Conservation (phyloP, 1,140 invertebrate species). For the Drosophila murphyi region DNA sequence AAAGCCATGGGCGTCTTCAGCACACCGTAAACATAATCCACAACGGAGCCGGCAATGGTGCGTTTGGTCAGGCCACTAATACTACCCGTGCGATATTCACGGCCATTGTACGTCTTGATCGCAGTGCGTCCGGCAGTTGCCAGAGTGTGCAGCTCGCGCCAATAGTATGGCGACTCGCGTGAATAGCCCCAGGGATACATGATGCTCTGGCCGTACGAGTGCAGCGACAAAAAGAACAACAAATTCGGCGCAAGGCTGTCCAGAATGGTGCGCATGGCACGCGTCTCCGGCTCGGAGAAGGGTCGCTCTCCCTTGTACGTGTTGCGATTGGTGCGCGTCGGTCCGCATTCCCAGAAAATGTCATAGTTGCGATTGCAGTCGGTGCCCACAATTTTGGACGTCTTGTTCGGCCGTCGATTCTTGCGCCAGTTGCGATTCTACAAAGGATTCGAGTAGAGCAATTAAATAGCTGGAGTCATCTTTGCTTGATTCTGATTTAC, state of each 20-base stretch:
- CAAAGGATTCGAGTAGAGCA: no score
- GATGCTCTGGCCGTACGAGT: conserved; percentile 88
- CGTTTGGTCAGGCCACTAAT: conserved; percentile 84
- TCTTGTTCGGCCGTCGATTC: conserved; percentile 80
- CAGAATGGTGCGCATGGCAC: conserved; percentile 87
- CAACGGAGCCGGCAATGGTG: conserved; percentile 88
- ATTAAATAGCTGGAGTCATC: neutral
- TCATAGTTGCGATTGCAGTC: conserved; percentile 90
- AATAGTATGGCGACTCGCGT: conserved; percentile 75
- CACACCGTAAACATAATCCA: conserved; percentile 89
- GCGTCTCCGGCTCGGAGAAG: conserved; percentile 91
- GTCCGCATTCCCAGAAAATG: conserved; percentile 87
- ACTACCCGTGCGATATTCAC: conserved; percentile 84
- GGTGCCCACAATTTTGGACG: conserved; percentile 86
- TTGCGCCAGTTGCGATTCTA: conserved; percentile 86
- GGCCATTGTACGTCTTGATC: conserved; percentile 85
- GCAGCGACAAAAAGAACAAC: conserved; percentile 89
- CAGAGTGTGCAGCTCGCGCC: conserved; percentile 76
- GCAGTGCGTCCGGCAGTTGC: conserved; percentile 84
- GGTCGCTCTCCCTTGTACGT: conserved; percentile 89
- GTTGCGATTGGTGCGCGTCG: conserved; percentile 86
- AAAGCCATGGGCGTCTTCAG: conserved; percentile 88
- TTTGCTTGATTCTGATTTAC: conserved; percentile 29
- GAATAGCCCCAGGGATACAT: conserved; percentile 88
- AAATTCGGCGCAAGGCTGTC: conserved; percentile 85